Base-by-base conservation (phyloP, 1,140 invertebrate species). In the Dreissena polymorpha region DNA sequence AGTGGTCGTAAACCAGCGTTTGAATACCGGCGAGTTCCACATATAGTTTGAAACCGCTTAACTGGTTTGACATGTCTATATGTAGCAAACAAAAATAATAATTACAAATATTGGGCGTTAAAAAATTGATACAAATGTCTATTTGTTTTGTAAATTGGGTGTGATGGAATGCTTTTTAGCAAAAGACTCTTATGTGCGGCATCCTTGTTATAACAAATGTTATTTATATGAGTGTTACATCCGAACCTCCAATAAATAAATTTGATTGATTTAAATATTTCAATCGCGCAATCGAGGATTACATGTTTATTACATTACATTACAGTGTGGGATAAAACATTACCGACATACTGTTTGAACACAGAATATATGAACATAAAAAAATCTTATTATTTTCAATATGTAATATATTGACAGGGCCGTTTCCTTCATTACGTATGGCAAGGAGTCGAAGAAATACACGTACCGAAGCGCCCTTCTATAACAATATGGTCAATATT, bases 391-490 rank as follows among this genome's bases (percentile, higher is more conserved):
- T 60, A 60, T 60, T n/a, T 60, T 2, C 2, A n/a, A 60, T 60
- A 2, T 60, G 16, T n/a, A n/a, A 60, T 3, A 60, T 60, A 2
- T n/a, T n/a, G 16, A 60, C 2, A 23, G 16, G 57, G 57, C 16
- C 21, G 57, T 18, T 23, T 18, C 16, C 2, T 60, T n/a, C 21
- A 60, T 60, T 39, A n/a, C n/a, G n/a, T n/a, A 39, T 39, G 39
- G 8, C 39, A 39, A 39, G 39, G 39, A 39, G 8, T 39, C 39
- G 3, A 39, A 60, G 2, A 60, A 23, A 18, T 39, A 39, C 2
- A 39, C 76, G 7, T 39, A 80, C 60, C 78, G 55, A 64, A 70
- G 27, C 78, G 6, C 10, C 78, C 69, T 12, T 29, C 27, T 14
- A 80, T 57, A 13, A 64, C 65, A 65, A 72, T 64, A n/a, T 25